A percentile compares a stretch with the other conserved stretches of the same genome.
Conservation (phyloP, 1,140 invertebrate species). For the Hycleus cichorii region DNA sequence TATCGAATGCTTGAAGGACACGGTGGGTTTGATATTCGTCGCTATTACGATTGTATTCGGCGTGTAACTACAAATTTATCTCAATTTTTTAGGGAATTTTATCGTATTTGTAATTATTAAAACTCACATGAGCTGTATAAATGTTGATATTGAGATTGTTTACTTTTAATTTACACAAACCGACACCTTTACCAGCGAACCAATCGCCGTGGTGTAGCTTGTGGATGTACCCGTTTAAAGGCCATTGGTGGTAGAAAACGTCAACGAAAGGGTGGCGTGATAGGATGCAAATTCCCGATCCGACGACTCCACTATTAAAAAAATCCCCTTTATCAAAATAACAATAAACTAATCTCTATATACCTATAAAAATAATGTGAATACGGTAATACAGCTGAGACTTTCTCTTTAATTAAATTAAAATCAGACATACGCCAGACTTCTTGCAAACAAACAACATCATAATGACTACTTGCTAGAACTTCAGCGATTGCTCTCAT, state of each 20-base stretch:
- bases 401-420: conserved; percentile 56
- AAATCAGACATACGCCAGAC: conserved; percentile 80
- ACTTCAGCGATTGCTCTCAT: conserved; percentile 74
- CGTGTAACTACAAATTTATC: conserved; percentile 67
- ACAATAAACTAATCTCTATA: too few species aligned
- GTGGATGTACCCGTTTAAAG: conserved; percentile 94
- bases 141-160: conserved; percentile 68
- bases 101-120: neutral
- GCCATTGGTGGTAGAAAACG: conserved; percentile 85
- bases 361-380: conserved; percentile 92
- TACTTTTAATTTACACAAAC: conserved; percentile 64
- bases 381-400: conserved; percentile 61
- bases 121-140: conserved; percentile 86
- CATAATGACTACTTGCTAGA: conserved; percentile 61
- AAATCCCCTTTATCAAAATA: too few species aligned
- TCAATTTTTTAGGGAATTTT: neutral
- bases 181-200: conserved; percentile 96
- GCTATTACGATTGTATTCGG: conserved; percentile 79
- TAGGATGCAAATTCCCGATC: conserved; percentile 87
- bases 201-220: conserved; percentile 95
- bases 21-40: conserved; percentile 89
- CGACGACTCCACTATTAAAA: conserved; percentile 72
- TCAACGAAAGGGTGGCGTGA: conserved; percentile 82
- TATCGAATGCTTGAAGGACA: conserved; percentile 87
- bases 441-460: conserved; percentile 90